Evolutionary conservation across 2,797 vertebrate species (phyloP).

Genomic region (Takifugu ocellatus): DNA sequence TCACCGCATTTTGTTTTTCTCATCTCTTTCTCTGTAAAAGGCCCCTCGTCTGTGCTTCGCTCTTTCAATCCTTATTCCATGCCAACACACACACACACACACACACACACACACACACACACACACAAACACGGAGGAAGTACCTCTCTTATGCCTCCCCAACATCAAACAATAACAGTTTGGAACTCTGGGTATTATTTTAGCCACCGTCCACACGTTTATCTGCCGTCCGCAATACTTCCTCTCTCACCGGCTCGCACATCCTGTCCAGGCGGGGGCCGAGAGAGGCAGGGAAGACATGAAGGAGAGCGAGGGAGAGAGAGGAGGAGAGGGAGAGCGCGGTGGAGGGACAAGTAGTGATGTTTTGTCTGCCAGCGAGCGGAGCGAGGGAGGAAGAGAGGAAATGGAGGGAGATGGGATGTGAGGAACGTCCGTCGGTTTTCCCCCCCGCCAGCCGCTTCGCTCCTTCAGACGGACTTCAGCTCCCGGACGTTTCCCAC

Average conservation of each 20-base stretch:
- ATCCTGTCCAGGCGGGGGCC: slow-evolving; percentile 53
- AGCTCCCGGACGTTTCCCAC: slow-evolving; percentile 10
- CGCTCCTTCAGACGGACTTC: slow-evolving; percentile 53
- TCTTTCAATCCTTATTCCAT: slow-evolving; percentile 38
- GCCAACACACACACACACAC: slow-evolving; percentile 16
- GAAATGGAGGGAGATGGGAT: slow-evolving; percentile 48
- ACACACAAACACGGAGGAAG: slow-evolving; percentile 61
- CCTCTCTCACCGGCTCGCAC: slow-evolving; percentile 75
- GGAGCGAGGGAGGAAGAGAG: slow-evolving; percentile 50
- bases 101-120: slow-evolving; percentile 25
- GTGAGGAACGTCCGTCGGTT: slow-evolving; percentile 44
- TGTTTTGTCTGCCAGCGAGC: slow-evolving; percentile 63
- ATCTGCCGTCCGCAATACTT: slow-evolving; percentile 87
- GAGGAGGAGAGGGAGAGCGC: slow-evolving; percentile 13
- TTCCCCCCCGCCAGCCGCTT: slow-evolving; percentile 44
- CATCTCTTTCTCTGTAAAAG: slow-evolving; percentile 15
- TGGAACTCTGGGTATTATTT: slow-evolving; percentile 79
- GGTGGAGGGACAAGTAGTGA: slow-evolving; percentile 45
- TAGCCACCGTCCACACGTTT: slow-evolving; percentile 80
- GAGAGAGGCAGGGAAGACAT: slow-evolving; percentile 40
- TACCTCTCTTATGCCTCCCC: slow-evolving; percentile 62
- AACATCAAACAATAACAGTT: slow-evolving; percentile 77
- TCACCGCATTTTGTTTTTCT: slow-evolving; percentile 57
- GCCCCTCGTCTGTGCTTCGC: slow-evolving; percentile 30
- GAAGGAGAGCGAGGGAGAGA: slow-evolving; percentile 14